Base-by-base conservation (phyloP, 1,140 invertebrate genomes). In the Heliconius nattereri region DNA sequence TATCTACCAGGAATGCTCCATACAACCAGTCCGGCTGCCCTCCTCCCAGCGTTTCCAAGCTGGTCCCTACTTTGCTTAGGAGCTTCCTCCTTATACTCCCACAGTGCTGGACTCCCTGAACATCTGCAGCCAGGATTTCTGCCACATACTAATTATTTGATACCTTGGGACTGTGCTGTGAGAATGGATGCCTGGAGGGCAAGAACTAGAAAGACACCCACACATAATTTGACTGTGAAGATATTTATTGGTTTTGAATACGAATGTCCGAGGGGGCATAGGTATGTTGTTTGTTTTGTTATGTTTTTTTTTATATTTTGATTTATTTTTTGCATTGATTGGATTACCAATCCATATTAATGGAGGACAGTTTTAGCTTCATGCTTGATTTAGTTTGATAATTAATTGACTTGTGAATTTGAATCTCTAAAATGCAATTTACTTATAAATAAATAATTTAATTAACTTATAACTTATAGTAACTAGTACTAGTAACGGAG, bases 181-280 rank as follows among this genome's bases (percentile, higher is more conserved):
- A 77, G 73, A 23, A 37, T 79, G 32, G 78, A 79, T 20, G 71
- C 45, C 19, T 78, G 78, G 78, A 32, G 72, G 13, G 71, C 71
- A 6, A 72, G 71, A 26, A 37, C 73, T 54, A 32, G 73, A 29
- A 72, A 72, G 35, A 72, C 71, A 3, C 71, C 71, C 23, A 29
- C 60, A 5, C 60, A 66, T 66, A 66, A 66, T 85, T 96, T 98
- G 86, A 97, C 97, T 13, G 97, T 99, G 2, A 98, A 99, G 93
- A 97, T 99, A 80, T 99, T 99, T 90, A 96, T 99, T 80, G 99
- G 99, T 2, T 97, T 98, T 84, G 99, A 99, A 89, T 99, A 99
- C 90, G 99, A 99, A 94, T 99, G 99, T 95, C 97, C 98, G 0
- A 91, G 98, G 66, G 99, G 99, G 2, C 99, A 99, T 93, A 94